These are phyloP conservation scores for Frankliniella fusca DNA, from an alignment of 2,888 invertebrate genomes.

Conservation along the genomic window DNA sequence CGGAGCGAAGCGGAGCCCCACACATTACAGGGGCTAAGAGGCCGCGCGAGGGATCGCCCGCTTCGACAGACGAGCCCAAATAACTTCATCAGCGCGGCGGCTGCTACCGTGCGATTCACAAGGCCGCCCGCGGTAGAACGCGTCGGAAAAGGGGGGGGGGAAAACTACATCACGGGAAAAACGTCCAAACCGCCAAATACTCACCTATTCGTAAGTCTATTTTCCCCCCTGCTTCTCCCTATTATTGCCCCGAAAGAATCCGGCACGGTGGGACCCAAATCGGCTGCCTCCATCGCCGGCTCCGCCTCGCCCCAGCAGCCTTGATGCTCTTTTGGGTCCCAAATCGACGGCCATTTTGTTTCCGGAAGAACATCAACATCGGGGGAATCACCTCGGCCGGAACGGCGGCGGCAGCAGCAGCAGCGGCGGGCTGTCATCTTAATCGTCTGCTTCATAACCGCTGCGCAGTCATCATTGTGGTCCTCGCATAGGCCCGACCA, in stretches of 20 bases:
- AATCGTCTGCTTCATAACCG: constrained; percentile 20
- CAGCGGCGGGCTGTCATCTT: not conserved
- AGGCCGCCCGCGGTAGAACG: no score
- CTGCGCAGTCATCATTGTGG: not conserved
- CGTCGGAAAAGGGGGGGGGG: no score
- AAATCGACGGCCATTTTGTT: constrained; percentile 24
- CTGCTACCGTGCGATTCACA: not conserved
- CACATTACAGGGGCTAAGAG: not conserved
- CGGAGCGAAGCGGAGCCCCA: not conserved
- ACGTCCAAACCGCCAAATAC: no score
- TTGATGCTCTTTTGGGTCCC: not conserved
- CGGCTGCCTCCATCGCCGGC: not conserved
- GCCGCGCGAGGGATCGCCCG: not conserved
- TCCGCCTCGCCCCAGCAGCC: not conserved
- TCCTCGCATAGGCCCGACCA: not conserved
- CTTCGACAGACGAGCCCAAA: not conserved
- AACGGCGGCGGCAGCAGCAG: not conserved
- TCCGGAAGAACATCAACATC: not conserved
- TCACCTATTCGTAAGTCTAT: no score
- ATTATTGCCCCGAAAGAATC: no score
- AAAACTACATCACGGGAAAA: no score
- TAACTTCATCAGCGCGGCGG: not conserved
- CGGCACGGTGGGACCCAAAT: no score
- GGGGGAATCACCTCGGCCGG: constrained; percentile 9
- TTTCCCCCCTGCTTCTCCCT: no score